phyloP scores from a whole-genome alignment of 2,797 vertebrate genomes.

The Anisognathus igniventris region DNA sequence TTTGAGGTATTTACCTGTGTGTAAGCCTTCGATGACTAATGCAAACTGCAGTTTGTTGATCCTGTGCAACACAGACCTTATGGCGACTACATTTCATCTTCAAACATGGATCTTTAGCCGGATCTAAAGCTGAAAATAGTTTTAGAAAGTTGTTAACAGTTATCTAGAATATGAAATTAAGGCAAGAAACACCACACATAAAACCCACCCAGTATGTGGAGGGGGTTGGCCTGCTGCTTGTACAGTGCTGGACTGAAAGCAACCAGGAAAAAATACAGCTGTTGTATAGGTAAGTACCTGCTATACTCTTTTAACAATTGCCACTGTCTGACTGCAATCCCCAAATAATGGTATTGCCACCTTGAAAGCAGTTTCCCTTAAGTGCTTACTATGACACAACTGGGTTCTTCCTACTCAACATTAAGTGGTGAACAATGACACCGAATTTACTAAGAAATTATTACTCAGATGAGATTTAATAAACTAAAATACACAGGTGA shows the following conservation, averaged over 20 bases:
- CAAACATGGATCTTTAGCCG: conserved; percentile 92
- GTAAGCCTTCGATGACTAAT: conserved; percentile 88
- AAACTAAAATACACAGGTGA: neutral
- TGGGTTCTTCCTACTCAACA: neutral
- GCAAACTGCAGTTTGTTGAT: conserved; percentile 88
- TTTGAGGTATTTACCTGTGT: conserved; percentile 80
- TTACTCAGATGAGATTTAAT: neutral
- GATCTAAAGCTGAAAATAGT: conserved; percentile 84
- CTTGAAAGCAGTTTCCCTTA: neutral
- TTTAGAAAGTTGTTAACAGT: conserved; percentile 45
- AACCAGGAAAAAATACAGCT: neutral
- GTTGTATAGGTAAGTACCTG: neutral
- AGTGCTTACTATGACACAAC: neutral
- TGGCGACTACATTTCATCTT: conserved; percentile 94
- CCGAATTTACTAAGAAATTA: neutral
- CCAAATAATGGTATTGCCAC: neutral
- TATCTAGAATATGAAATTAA: neutral
- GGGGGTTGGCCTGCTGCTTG: neutral
- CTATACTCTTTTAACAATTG: neutral
- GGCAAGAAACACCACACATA: neutral
- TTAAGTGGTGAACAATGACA: neutral
- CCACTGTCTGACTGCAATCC: neutral
- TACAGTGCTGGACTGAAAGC: neutral
- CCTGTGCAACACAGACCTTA: conserved; percentile 91
- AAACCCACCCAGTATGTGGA: neutral